Evolutionary conservation across 2,113 vertebrate genomes (phyloP), one percentile per base, ranked within the genome.

Genomic region (Scatophagus argus): DNA sequence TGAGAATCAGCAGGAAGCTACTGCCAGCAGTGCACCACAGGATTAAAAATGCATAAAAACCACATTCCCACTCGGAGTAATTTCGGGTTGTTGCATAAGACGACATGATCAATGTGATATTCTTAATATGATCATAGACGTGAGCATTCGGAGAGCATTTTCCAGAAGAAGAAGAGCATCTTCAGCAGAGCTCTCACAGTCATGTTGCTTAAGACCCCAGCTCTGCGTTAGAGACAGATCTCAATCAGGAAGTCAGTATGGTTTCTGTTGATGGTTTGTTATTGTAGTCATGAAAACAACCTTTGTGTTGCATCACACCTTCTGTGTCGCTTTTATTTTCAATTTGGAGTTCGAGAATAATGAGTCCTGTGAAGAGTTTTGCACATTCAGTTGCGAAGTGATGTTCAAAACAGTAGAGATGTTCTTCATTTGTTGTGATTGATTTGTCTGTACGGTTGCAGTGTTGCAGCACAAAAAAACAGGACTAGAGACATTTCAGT

Each of bases 401-500:
- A 19, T 6, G 10, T 16, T n/a, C 12, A 71, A 17, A n/a, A 56
- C 41, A 32, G 29, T 9, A 29, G 14, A 16, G 3, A n/a, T n/a
- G n/a, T n/a, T n/a, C n/a, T n/a, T 31, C 32, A 66, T 55, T 61
- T 14, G 59, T 36, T 68, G 27, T 44, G 46, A 74, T 49, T 51
- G 3, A 21, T 74, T 52, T 59, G 64, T 62, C 41, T 47, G 29
- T 12, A 5, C 19, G n/a, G n/a, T 63, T 56, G 49, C 61, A 47
- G 17, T 17, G 41, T n/a, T n/a, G 3, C n/a, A 10, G 13, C 8
- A 5, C 11, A 31, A 38, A 78, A 47, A 23, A 29, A 17, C 41
- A 72, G 19, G 16, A 25, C 41, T 68, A 64, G 44, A 76, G 51
- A 46, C 21, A 17, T 68, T 72, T 68, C 38, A 60, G 52, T 74